These are phyloP conservation scores for Burhinus bistriatus DNA, from an alignment of 2,113 vertebrate species.

Conservation along the genomic window DNA sequence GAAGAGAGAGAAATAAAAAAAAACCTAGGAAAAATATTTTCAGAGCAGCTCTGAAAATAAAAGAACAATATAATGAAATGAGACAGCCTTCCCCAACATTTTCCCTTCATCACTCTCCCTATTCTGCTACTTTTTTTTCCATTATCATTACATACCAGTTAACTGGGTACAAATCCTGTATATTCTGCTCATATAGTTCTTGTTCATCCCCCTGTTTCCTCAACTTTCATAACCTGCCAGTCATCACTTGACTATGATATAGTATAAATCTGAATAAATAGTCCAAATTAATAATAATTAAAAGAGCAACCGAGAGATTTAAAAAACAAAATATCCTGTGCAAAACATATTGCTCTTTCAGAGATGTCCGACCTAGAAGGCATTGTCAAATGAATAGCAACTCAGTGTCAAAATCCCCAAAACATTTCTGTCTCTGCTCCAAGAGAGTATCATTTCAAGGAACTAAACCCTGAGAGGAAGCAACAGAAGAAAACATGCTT, in stretches of 20 bases:
- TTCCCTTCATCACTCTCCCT: background rate
- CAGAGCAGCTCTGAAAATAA: background rate
- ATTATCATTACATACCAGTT: background rate
- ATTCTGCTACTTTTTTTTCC: background rate
- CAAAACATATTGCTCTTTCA: background rate
- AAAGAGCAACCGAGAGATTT: background rate
- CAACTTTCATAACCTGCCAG: background rate
- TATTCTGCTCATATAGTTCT: background rate
- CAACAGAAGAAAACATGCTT: background rate
- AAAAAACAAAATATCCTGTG: background rate
- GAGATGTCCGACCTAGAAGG: background rate
- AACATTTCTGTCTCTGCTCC: background rate
- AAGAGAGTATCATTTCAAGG: background rate
- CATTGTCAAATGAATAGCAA: background rate
- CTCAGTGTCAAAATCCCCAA: background rate
- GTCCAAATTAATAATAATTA: background rate
- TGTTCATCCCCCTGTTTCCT: background rate
- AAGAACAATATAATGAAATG: background rate
- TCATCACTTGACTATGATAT: background rate
- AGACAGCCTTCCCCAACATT: background rate
- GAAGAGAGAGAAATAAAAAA: background rate
- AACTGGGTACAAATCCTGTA: background rate
- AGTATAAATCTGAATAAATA: background rate
- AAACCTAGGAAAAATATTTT: background rate
- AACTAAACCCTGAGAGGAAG: background rate